Percentiles rank a stretch among this genome's conserved stretches.
phyloP scores from a whole-genome alignment of 2,888 invertebrate species.

The Mactromeris polynyma region DNA sequence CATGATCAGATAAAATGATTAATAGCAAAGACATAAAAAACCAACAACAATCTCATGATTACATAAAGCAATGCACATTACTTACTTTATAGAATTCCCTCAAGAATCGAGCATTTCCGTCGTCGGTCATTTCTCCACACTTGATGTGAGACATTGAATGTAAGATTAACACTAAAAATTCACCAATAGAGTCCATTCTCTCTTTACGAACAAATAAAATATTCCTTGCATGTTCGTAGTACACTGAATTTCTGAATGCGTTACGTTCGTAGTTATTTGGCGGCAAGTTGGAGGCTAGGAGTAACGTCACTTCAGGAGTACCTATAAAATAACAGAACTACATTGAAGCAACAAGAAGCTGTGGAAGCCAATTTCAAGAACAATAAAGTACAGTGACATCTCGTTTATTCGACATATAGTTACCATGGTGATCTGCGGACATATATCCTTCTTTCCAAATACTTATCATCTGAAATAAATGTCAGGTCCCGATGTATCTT shows the following conservation, averaged over 20 bases:
- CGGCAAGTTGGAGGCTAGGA: slow-evolving; percentile 85
- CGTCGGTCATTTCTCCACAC: slow-evolving; percentile 83
- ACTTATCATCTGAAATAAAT: no score
- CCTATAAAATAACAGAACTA: slow-evolving; percentile 31
- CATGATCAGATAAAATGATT: no score
- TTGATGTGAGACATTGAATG: slow-evolving; percentile 86
- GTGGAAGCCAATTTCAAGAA: no score
- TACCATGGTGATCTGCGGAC: no score
- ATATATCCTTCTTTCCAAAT: no score
- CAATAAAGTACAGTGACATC: no score
- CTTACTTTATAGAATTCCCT: slow-evolving; percentile 85
- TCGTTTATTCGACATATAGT: no score
- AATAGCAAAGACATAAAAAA: no score
- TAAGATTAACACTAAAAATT: slow-evolving; percentile 85
- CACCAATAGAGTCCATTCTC: slow-evolving; percentile 85
- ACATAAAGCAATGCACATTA: no score
- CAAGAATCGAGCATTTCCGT: slow-evolving; percentile 83
- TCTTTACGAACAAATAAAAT: slow-evolving; percentile 85
- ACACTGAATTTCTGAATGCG: slow-evolving; percentile 84
- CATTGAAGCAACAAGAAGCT: no score
- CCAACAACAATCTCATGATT: no score
- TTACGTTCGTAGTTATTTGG: slow-evolving; percentile 84
- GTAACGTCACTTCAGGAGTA: slow-evolving; percentile 83
- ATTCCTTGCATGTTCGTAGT: slow-evolving; percentile 82
- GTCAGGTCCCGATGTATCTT: no score